Evolutionary conservation across 2,797 vertebrate genomes (phyloP), one percentile per base, ranked within the genome.

Genomic region (Sciurus vulgaris): DNA sequence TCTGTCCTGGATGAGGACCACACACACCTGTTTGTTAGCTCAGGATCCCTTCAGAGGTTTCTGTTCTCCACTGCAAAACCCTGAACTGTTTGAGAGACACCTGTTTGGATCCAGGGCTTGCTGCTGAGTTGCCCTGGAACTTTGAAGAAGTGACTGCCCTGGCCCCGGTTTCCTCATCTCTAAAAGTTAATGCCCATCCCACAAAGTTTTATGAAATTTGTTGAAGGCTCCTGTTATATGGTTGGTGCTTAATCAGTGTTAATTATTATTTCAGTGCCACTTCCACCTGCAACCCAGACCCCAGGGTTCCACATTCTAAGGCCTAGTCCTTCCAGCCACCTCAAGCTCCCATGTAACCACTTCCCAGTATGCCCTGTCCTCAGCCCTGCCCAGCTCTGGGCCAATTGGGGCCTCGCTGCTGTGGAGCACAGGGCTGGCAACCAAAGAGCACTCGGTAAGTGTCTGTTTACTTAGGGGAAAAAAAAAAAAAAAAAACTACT

Each of bases 381-480:
- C 56, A 74, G 56, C 72, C 49, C 85, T 78, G 73, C 90, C 81
- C 35, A 8, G 35, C 18, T n/a, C 59, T 74, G 30, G 70, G 47
- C n/a, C 56, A 65, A 26, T 20, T 17, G 0, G 1, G 72, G 38
- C 74, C 41, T 69, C 22, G 2, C 47, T 87, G 41, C 41, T 28
- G n/a, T 33, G 72, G 28, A 81, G 61, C 35, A 35, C 35, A 49
- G 28, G 38, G 61, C 44, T 63, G 61, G 77, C 72, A 78, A 87
- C 82, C 83, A 94, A 86, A 93, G 96, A 90, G 56, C 20, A 35
- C 85, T 90, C 38, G 81, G 67, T 30, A 67, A 88, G 61, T 77
- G 38, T 89, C 79, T 96, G 44, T 92, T 96, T 86, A 95, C 91
- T 78, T 38, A 77, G 91, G 38, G 38, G 5, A 38, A 47, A 70